These are phyloP conservation scores for Eulemur coronatus DNA, from an alignment of 2,797 vertebrate species.

Conservation along the genomic window DNA sequence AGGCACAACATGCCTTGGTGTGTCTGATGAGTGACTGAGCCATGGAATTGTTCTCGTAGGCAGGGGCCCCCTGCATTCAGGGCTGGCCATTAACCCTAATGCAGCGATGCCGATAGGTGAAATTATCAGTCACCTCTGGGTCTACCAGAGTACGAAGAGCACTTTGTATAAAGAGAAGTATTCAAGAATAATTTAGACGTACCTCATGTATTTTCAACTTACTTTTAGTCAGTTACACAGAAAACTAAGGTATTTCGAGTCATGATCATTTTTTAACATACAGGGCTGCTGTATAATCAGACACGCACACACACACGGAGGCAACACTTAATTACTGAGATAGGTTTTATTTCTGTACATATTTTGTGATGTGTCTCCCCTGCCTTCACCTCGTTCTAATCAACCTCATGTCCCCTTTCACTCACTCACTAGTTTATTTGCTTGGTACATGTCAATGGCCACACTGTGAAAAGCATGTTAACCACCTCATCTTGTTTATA, in stretches of 20 bases:
- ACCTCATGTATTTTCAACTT: slow-evolving; percentile 25
- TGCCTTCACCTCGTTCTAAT: not conserved
- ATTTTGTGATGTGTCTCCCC: not conserved
- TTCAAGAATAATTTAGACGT: not conserved
- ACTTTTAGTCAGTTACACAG: slow-evolving; percentile 11
- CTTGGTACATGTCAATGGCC: not conserved
- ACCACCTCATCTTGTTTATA: not conserved
- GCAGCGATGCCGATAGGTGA: not conserved
- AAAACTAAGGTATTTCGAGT: not conserved
- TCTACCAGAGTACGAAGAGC: not conserved
- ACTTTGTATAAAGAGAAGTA: not conserved
- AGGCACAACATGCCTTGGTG: slow-evolving; percentile 7
- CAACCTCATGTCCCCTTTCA: not conserved
- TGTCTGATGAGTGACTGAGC: slow-evolving; percentile 40
- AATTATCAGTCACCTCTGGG: not conserved
- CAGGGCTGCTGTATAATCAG: not conserved
- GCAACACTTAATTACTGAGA: not conserved
- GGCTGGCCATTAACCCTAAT: not conserved
- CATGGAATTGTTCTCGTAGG: not conserved
- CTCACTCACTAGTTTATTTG: not conserved
- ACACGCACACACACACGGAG: not conserved
- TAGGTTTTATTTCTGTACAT: not conserved
- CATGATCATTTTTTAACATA: not conserved
- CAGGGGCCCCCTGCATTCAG: not conserved
- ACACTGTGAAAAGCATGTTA: not conserved